Percentiles rank a stretch among this genome's conserved stretches.
These are phyloP conservation scores for Ascidia mentula DNA, from an alignment of 23 tunicate genomes.

Conservation along the genomic window DNA sequence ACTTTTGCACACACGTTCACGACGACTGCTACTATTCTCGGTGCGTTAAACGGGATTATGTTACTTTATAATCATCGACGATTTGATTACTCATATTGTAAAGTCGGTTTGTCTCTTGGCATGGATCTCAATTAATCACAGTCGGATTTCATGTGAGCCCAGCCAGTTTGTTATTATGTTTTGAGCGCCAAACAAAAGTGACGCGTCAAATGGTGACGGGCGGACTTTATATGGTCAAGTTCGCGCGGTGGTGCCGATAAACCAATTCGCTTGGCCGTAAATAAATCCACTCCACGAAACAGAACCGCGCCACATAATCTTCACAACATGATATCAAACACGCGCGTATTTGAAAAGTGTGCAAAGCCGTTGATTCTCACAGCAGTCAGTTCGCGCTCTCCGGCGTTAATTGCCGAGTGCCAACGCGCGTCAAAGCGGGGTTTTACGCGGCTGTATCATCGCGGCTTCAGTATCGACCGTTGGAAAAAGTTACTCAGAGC, in stretches of 20 bases:
- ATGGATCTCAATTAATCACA: background rate
- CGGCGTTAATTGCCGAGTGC: constrained; percentile 7
- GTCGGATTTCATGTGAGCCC: background rate
- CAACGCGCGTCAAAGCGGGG: background rate
- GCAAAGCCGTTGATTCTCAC: constrained; percentile 5
- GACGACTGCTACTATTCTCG: too few species aligned
- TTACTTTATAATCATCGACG: too few species aligned
- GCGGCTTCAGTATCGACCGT: background rate
- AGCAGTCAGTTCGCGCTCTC: too few species aligned
- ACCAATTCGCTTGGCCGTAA: background rate
- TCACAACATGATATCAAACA: constrained; percentile 4
- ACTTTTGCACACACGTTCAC: too few species aligned
- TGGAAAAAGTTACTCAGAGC: too few species aligned
- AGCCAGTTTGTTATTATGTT: background rate
- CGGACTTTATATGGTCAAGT: constrained; percentile 7
- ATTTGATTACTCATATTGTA: too few species aligned
- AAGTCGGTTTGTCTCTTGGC: too few species aligned
- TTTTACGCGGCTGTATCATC: background rate
- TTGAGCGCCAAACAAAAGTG: background rate
- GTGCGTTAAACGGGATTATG: too few species aligned
- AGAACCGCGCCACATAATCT: background rate
- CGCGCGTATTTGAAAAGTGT: background rate
- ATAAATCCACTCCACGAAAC: background rate
- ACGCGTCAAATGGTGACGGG: background rate
- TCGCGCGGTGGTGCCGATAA: background rate